These are phyloP conservation scores for Artemia sp. DNA, from an alignment of 2,888 invertebrate species.

Conservation along the genomic window DNA sequence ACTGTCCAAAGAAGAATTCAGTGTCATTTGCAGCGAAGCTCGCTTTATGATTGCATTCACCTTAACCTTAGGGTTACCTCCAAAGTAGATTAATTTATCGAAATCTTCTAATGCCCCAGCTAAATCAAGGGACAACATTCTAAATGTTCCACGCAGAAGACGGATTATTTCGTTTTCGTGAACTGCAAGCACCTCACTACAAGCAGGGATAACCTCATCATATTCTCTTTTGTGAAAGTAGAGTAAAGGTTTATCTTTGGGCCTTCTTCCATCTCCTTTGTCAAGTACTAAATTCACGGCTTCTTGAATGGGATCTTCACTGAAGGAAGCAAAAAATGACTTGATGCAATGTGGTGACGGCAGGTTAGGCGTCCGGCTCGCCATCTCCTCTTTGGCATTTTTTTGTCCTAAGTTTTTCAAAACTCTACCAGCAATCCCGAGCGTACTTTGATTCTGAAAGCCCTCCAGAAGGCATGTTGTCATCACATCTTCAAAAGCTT, in stretches of 20 bases:
- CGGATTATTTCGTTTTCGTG: not conserved
- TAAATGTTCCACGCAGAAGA: constrained; percentile 6
- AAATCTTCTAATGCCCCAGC: constrained; percentile 2
- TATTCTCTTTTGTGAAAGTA: not conserved
- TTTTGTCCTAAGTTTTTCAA: constrained; percentile 50
- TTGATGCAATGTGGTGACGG: constrained; percentile 72
- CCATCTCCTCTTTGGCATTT: constrained; percentile 57
- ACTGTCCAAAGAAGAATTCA: constrained; percentile 44
- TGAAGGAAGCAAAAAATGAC: constrained; percentile 71
- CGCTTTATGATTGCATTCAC: constrained; percentile 75
- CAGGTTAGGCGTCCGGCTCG: constrained; percentile 49
- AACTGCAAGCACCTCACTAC: not conserved
- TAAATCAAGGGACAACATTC: not conserved
- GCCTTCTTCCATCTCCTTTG: too few relatives aligned
- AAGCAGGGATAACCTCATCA: not conserved
- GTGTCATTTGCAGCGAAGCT: constrained; percentile 64
- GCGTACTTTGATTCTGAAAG: constrained; percentile 61
- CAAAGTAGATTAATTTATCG: not conserved
- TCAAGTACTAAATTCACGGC: constrained; percentile 1
- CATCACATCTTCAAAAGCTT: constrained; percentile 77
- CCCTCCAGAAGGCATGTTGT: constrained; percentile 77
- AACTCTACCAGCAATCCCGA: constrained; percentile 69
- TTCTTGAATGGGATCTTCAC: constrained; percentile 58
- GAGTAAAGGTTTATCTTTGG: not conserved
- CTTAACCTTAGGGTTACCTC: constrained; percentile 35